Percentiles rank a stretch among this genome's conserved stretches.
These are phyloP conservation scores for Allolobophora icterica DNA, from an alignment of 2,888 invertebrate genomes.

Conservation along the genomic window DNA sequence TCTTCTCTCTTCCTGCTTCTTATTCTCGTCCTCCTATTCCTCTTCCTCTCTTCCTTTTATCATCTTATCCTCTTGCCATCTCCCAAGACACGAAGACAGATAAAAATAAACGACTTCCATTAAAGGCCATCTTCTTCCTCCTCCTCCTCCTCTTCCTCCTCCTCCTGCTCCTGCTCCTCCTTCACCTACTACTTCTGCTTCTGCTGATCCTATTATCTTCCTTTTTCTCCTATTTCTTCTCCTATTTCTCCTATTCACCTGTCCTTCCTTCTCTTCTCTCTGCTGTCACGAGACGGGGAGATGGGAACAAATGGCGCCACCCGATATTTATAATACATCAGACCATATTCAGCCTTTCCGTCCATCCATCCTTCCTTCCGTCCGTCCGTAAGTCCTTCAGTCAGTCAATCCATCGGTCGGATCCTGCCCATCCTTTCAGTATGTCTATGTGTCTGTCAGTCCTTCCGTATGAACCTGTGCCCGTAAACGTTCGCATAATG, in stretches of 20 bases:
- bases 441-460: neutral
- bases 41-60: neutral
- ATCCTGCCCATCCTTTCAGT: too few relatives aligned
- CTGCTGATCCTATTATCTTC: neutral
- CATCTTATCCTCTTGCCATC: neutral
- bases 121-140: neutral
- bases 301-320: neutral
- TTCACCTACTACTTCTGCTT: neutral
- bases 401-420: neutral
- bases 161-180: neutral
- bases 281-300: neutral
- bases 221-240: neutral
- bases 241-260: neutral
- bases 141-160: neutral
- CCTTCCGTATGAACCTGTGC: neutral
- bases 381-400: neutral
- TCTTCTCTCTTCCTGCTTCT: too few relatives aligned
- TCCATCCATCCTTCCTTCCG: neutral
- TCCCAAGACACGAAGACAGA: neutral
- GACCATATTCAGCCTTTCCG: neutral
- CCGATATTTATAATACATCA: neutral
- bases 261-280: neutral
- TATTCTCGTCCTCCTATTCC: too few relatives aligned
- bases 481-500: neutral
- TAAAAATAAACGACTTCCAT: neutral